phyloP scores from a whole-genome alignment of 1,140 invertebrate genomes.

The Heterodera carotae region DNA sequence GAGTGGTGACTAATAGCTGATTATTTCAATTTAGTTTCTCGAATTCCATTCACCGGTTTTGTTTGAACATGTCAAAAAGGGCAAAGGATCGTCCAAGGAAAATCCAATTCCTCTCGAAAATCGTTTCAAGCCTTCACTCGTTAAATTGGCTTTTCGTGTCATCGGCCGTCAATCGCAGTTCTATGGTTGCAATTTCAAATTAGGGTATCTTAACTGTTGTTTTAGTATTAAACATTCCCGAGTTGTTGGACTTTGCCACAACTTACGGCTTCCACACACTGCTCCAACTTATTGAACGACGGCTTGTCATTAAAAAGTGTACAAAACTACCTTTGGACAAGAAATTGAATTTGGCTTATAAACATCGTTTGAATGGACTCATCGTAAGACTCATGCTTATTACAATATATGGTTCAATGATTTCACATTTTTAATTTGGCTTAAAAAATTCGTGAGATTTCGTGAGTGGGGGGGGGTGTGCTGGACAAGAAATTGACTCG shows the following conservation, averaged over 20 bases:
- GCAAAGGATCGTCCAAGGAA: neutral
- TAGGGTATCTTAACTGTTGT: too few relatives aligned
- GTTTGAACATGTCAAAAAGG: neutral
- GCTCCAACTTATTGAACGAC: neutral
- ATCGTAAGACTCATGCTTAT: neutral
- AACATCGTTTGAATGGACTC: neutral
- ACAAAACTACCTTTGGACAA: neutral
- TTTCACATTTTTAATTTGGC: too few relatives aligned
- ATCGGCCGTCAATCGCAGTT: neutral
- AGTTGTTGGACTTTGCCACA: conserved; percentile 26
- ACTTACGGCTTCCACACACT: conserved; percentile 2
- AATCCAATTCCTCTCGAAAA: conserved; percentile 12
- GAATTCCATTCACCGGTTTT: neutral
- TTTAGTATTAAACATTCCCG: neutral
- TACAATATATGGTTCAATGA: neutral
- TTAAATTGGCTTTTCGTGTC: conserved; percentile 11
- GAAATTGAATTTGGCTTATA: conserved; percentile 22
- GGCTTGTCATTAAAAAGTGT: conserved; percentile 11
- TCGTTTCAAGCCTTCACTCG: conserved; percentile 9
- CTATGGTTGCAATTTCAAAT: conserved; percentile 5
- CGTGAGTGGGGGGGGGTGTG: too few relatives aligned
- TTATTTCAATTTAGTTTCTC: neutral
- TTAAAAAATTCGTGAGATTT: too few relatives aligned
- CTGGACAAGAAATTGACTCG: too few relatives aligned
- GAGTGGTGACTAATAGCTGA: neutral